Percentiles rank a stretch among this genome's conserved stretches.
Conservation (phyloP, 1,140 invertebrate species). For the Tetramorium alpestre region DNA sequence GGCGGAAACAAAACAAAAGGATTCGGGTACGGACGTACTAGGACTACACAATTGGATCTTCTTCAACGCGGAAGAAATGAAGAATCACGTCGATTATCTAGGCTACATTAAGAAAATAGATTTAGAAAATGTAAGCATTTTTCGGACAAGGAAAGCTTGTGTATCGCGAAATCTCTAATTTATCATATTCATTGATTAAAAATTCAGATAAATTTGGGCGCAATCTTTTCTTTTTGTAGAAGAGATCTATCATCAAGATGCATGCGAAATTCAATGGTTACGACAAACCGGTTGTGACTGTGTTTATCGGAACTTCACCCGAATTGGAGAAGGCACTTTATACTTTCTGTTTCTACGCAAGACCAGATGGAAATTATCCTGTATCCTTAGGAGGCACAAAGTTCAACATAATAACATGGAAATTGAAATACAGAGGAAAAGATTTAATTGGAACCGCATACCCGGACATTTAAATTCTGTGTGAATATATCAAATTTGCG, state of each 20-base stretch:
- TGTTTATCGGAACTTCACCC: constrained; percentile 96
- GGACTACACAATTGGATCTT: constrained; percentile 97
- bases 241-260: constrained; percentile 92
- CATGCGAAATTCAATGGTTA: constrained; percentile 91
- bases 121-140: constrained; percentile 89
- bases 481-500: background rate
- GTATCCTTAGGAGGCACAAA: constrained; percentile 90
- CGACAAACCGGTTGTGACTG: constrained; percentile 91
- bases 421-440: constrained; percentile 91
- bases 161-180: background rate
- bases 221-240: constrained; percentile 87
- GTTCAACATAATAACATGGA: constrained; percentile 90
- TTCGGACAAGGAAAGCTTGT: background rate
- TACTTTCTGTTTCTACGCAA: constrained; percentile 92
- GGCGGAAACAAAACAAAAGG: constrained; percentile 90
- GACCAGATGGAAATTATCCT: constrained; percentile 90
- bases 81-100: constrained; percentile 90
- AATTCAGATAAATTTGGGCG: background rate
- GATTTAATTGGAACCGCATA: constrained; percentile 92
- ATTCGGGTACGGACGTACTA: constrained; percentile 87
- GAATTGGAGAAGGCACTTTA: constrained; percentile 97
- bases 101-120: constrained; percentile 92
- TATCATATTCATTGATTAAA: background rate
- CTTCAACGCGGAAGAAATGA: constrained; percentile 91
- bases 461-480: constrained; percentile 88